These are phyloP conservation scores for Parnassius glacialis DNA, from an alignment of 2,888 invertebrate genomes.

Conservation along the genomic window DNA sequence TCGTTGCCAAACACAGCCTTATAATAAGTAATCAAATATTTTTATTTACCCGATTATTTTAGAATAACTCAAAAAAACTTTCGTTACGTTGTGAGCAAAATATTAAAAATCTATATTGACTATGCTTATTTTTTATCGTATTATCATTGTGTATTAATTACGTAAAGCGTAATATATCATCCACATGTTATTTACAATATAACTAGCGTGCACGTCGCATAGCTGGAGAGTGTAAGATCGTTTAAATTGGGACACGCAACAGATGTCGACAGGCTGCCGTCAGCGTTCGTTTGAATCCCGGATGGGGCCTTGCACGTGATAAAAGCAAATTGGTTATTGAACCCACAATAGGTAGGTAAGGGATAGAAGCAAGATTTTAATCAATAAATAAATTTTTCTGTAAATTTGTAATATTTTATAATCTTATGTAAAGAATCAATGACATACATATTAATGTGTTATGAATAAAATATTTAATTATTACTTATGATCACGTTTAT, in stretches of 20 bases:
- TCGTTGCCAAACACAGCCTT: background rate
- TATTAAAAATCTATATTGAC: background rate
- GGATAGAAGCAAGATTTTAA: conserved; percentile 7
- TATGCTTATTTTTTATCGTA: background rate
- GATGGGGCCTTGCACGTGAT: conserved; percentile 60
- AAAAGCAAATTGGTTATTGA: conserved; percentile 58
- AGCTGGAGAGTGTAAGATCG: conserved; percentile 42
- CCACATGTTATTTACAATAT: conserved; percentile 26
- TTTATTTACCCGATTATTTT: too few relatives aligned
- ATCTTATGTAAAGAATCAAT: too few relatives aligned
- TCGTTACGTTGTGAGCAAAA: background rate
- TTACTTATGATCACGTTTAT: background rate
- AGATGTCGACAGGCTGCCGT: conserved; percentile 70
- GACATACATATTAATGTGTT: too few relatives aligned
- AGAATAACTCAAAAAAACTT: too few relatives aligned
- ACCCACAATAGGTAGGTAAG: conserved; percentile 35
- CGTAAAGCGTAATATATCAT: conserved; percentile 5
- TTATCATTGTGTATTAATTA: conserved; percentile 15
- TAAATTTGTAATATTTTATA: too few relatives aligned
- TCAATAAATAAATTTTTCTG: background rate
- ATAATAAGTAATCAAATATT: too few relatives aligned
- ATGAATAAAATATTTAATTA: too few relatives aligned
- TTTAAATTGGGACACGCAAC: conserved; percentile 66
- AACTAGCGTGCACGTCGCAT: conserved; percentile 16
- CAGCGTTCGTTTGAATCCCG: conserved; percentile 60